Percentiles rank a stretch among this genome's conserved stretches.
These are phyloP conservation scores for Formicarius rufipectus DNA, from an alignment of 2,113 vertebrate species.

Conservation along the genomic window DNA sequence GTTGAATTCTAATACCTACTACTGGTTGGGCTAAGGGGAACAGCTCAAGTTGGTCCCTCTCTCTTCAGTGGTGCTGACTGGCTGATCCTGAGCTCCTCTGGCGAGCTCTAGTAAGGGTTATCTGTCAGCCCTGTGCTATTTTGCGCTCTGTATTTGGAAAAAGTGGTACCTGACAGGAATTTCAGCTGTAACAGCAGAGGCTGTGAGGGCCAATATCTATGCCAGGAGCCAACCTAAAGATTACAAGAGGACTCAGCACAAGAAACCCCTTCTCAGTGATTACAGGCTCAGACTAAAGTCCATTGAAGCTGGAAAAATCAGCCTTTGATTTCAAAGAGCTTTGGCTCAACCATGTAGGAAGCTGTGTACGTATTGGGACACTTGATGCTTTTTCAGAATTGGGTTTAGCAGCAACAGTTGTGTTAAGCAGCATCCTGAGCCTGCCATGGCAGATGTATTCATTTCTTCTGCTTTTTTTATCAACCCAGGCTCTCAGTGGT, in stretches of 20 bases:
- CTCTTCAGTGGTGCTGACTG: not conserved
- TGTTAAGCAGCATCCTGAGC: not conserved
- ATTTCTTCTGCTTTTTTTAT: not conserved
- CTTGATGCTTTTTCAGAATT: fast-evolving
- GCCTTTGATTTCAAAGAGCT: not conserved
- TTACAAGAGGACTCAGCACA: not conserved
- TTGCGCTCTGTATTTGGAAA: not conserved
- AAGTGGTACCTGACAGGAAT: not conserved
- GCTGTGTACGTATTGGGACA: not conserved
- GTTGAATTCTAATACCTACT: not conserved
- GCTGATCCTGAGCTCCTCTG: not conserved
- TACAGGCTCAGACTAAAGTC: not conserved
- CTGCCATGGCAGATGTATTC: not conserved
- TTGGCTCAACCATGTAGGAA: not conserved
- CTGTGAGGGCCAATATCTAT: not conserved
- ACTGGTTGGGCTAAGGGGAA: not conserved
- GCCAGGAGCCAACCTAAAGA: not conserved
- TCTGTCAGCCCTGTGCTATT: not conserved
- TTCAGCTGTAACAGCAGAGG: not conserved
- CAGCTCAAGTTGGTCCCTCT: not conserved
- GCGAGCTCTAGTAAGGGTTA: not conserved
- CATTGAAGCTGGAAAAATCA: not conserved
- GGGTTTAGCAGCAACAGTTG: not conserved
- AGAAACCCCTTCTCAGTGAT: not conserved
- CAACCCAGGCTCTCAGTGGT: not conserved